Conservation (phyloP, 2,797 vertebrate species). For the Megalops cyprinoides region DNA sequence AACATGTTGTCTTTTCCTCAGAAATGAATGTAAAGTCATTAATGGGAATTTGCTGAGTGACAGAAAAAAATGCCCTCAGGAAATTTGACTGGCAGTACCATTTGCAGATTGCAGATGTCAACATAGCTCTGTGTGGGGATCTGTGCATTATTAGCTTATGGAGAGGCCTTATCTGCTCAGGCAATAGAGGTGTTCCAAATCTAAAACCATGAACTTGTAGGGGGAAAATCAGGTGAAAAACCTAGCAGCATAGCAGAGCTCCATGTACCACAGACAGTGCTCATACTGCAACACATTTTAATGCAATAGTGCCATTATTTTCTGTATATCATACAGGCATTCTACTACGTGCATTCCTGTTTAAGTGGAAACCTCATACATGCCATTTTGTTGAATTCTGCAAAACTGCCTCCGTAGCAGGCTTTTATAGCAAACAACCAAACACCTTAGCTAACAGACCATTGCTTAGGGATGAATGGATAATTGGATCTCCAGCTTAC, state of each 20-base stretch:
- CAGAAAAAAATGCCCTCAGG: constrained; percentile 37
- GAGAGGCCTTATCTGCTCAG: constrained; percentile 42
- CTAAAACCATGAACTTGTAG: constrained; percentile 42
- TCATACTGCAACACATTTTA: constrained; percentile 1
- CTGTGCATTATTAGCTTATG: constrained; percentile 23
- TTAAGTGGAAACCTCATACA: neutral
- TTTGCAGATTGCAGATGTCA: constrained; percentile 43
- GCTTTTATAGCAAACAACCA: neutral
- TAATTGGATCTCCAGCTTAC: neutral
- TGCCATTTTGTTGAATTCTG: too few relatives aligned
- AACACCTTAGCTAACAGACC: neutral
- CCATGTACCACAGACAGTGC: neutral
- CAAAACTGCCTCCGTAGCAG: too few relatives aligned
- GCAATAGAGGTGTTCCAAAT: constrained; percentile 40
- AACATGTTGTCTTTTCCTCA: constrained; percentile 35
- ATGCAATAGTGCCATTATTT: neutral
- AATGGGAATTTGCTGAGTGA: constrained; percentile 29
- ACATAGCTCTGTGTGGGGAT: constrained; percentile 31
- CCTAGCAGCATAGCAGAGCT: neutral
- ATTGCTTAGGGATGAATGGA: neutral
- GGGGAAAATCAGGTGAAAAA: constrained; percentile 4
- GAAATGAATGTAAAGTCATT: constrained; percentile 25
- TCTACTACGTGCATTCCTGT: neutral
- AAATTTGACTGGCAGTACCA: constrained; percentile 38
- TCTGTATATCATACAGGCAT: neutral